Conservation (phyloP, 1,140 invertebrate species). For the Drosophila lacteicornis region DNA sequence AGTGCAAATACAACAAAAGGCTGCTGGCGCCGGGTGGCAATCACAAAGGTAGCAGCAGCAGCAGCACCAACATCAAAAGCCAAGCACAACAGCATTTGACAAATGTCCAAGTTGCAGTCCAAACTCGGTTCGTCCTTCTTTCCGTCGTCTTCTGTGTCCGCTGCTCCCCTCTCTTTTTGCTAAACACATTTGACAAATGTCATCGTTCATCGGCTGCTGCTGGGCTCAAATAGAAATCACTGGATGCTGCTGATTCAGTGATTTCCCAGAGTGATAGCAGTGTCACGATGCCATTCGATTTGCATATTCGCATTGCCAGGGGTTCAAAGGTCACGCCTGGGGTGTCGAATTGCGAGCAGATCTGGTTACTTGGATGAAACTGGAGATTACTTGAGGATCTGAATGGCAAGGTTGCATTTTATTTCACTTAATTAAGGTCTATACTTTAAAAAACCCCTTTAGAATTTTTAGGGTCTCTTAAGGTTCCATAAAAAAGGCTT, state of each 20-base stretch:
- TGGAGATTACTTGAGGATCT: neutral
- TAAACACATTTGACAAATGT: conserved; percentile 66
- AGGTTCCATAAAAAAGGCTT: neutral
- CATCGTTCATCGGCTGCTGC: conserved; percentile 50
- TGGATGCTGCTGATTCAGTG: conserved; percentile 55
- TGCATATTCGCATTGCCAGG: conserved; percentile 41
- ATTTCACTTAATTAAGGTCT: neutral
- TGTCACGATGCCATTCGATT: conserved; percentile 63
- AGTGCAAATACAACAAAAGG: conserved; percentile 62
- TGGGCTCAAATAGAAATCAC: conserved; percentile 54
- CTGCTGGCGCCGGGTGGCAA: conserved; percentile 38
- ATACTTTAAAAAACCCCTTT: too few species aligned
- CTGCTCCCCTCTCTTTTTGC: conserved; percentile 8
- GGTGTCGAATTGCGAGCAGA: conserved; percentile 33
- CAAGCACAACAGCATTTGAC: conserved; percentile 69
- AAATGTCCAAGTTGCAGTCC: conserved; percentile 70
- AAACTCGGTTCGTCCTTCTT: neutral
- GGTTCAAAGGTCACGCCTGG: conserved; percentile 28
- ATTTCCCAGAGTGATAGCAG: conserved; percentile 65
- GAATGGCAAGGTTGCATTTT: neutral
- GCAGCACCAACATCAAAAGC: conserved; percentile 39
- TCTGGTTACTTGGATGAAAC: conserved; percentile 10
- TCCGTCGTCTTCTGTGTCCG: too few species aligned
- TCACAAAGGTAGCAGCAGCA: conserved; percentile 34
- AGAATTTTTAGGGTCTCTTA: too few species aligned